phyloP scores from a whole-genome alignment of 2,888 invertebrate species.

The Pinctada fucata region DNA sequence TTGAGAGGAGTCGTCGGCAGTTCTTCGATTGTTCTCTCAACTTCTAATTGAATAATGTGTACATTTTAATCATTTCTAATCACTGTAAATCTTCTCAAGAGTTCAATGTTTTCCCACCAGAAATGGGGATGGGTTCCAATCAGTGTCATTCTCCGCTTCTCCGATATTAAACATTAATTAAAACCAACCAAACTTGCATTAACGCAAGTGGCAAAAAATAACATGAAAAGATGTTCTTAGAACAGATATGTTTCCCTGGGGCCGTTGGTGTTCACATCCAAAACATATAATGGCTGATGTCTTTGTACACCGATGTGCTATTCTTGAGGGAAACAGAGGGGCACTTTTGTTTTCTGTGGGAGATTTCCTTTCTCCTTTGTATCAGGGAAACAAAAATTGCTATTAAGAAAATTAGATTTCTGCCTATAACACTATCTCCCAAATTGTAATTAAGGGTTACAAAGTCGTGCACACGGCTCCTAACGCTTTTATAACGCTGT shows the following conservation, averaged over 20 bases:
- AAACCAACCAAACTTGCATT: constrained; percentile 41
- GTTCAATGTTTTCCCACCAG: constrained; percentile 9
- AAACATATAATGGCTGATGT: constrained; percentile 39
- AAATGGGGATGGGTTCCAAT: not conserved
- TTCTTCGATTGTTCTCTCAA: not conserved
- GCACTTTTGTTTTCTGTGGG: constrained; percentile 13
- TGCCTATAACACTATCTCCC: constrained; percentile 12
- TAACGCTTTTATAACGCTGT: not conserved
- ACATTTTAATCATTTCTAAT: constrained; percentile 27
- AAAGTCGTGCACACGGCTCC: not conserved
- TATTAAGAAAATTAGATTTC: constrained; percentile 64
- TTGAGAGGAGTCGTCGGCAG: too few species aligned
- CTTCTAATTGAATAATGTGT: not conserved
- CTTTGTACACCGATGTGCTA: constrained; percentile 38
- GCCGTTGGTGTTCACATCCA: constrained; percentile 25
- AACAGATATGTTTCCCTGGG: constrained; percentile 37
- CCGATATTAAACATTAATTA: constrained; percentile 47
- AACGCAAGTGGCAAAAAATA: constrained; percentile 39
- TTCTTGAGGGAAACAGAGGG: constrained; percentile 31
- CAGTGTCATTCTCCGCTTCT: constrained; percentile 20
- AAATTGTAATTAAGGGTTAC: not conserved
- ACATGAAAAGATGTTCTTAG: constrained; percentile 40
- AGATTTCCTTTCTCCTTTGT: not conserved
- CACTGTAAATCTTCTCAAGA: constrained; percentile 16
- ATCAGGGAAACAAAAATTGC: constrained; percentile 32